These are phyloP conservation scores for Euzetes globulus DNA, from an alignment of 2,888 invertebrate genomes.

Conservation along the genomic window DNA sequence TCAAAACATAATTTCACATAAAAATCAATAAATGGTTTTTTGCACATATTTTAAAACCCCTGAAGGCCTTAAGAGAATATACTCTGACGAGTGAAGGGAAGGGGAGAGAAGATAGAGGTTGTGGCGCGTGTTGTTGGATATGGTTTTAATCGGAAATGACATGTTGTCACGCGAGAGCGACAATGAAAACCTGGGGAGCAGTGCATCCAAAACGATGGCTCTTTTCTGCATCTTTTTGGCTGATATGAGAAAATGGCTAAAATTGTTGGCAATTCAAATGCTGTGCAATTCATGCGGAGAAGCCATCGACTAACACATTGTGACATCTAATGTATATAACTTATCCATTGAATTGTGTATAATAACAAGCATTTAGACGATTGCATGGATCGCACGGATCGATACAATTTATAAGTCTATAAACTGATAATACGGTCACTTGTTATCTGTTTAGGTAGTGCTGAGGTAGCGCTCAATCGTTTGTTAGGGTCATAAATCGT, in stretches of 20 bases:
- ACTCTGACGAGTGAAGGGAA: background rate
- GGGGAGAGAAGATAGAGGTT: constrained; percentile 9
- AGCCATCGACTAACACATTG: constrained; percentile 15
- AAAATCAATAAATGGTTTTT: constrained; percentile 33
- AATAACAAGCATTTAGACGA: constrained; percentile 23
- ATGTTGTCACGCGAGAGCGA: constrained; percentile 33
- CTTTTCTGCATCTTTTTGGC: constrained; percentile 23
- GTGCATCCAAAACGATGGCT: constrained; percentile 11
- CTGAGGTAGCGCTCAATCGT: constrained; percentile 28
- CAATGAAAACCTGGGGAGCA: constrained; percentile 28
- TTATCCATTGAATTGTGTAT: background rate
- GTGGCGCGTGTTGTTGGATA: constrained; percentile 24
- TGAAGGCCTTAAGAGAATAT: constrained; percentile 26
- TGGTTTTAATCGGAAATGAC: constrained; percentile 36
- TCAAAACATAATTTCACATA: constrained; percentile 16
- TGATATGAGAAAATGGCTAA: constrained; percentile 18
- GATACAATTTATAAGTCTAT: constrained; percentile 22
- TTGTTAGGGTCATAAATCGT: constrained; percentile 30
- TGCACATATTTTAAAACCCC: constrained; percentile 32
- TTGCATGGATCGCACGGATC: background rate
- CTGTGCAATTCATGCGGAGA: constrained; percentile 21
- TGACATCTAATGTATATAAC: constrained; percentile 13
- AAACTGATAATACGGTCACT: constrained; percentile 25
- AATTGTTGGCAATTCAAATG: constrained; percentile 15
- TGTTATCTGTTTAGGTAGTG: background rate